Percentiles rank a stretch among this genome's conserved stretches.
Evolutionary conservation across 2,113 vertebrate species (phyloP).

Genomic region (Tiliqua scincoides): DNA sequence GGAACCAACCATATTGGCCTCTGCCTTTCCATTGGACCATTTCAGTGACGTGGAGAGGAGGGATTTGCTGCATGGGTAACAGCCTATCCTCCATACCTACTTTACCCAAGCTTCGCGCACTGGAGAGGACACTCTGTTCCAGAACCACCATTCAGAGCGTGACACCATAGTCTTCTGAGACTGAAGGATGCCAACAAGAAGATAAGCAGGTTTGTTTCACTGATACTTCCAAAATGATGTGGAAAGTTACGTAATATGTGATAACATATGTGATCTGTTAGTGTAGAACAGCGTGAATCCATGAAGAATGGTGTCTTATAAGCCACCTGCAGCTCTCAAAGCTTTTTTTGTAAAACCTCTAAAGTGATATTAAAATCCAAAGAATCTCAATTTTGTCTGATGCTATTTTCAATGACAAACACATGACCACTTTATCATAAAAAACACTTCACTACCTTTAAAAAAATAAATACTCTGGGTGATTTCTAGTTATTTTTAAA

Average conservation of each 20-base stretch:
- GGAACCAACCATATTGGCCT: too few relatives aligned
- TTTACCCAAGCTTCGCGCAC: too few relatives aligned
- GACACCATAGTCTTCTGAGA: too few relatives aligned
- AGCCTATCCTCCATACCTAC: too few relatives aligned
- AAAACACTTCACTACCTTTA: neutral
- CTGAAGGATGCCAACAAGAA: too few relatives aligned
- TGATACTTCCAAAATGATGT: neutral
- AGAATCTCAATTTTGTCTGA: neutral
- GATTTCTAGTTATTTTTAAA: neutral
- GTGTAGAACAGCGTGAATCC: neutral
- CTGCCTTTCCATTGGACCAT: too few relatives aligned
- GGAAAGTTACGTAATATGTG: neutral
- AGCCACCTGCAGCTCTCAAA: neutral
- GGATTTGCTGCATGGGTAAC: too few relatives aligned
- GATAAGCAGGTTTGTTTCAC: neutral
- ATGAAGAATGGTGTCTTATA: neutral
- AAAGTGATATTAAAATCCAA: neutral
- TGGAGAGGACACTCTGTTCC: too few relatives aligned
- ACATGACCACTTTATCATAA: neutral
- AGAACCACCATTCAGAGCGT: too few relatives aligned
- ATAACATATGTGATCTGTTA: too few relatives aligned
- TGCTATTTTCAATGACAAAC: neutral
- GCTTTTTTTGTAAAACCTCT: neutral
- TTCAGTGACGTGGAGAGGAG: too few relatives aligned
- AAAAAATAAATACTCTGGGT: neutral